Base-by-base conservation (phyloP, 2,113 vertebrate genomes). In the Leuciscus idus region DNA sequence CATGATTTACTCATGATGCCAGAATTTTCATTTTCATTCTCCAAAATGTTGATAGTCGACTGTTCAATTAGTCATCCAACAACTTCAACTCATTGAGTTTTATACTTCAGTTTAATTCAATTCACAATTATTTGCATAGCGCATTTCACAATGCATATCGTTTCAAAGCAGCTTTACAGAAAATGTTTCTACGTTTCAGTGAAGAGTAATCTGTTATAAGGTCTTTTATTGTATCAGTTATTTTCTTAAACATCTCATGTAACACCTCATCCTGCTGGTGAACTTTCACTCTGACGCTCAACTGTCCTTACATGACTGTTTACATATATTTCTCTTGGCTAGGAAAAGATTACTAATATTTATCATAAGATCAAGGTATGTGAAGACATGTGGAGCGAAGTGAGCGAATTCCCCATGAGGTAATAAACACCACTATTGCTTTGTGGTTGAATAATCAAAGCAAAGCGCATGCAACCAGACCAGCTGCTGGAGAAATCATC, bases 401-500 rank as follows among this genome's bases (percentile, higher is more conserved):
- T 79, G 77, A 61, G 48, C 50, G 48, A 61, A 79, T 83, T 28
- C 76, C 62, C 75, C 52, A 50, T 59, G 77, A 80, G 52, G 28
- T 80, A 59, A 43, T 80, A 80, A 80, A 80, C 77, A 77, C 75
- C 75, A 30, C 75, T 77, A 10, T 77, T 50, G 48, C 48, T 77
- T 30, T 77, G 75, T 77, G 75, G 75, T 55, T 9, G 55, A 80
- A 80, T 26, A 61, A 61, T 15, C 36, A 26, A 39, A 83, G 36
- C 79, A 3, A 57, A 43, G 66, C 6, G 3, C 72, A 50, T 59
- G 59, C 36, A 50, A 66, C 61, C 57, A 57, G 23, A 57, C 59
- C 78, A 85, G 79, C 87, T 79, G 72, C 70, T 84, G 62, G 52
- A 46, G 55, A 73, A 46, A 68, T 87, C 64, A 62, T 85, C 36